A percentile compares a stretch with the other conserved stretches of the same genome.
Conservation (phyloP, 2,113 vertebrate species). For the Pundamilia nyererei region DNA sequence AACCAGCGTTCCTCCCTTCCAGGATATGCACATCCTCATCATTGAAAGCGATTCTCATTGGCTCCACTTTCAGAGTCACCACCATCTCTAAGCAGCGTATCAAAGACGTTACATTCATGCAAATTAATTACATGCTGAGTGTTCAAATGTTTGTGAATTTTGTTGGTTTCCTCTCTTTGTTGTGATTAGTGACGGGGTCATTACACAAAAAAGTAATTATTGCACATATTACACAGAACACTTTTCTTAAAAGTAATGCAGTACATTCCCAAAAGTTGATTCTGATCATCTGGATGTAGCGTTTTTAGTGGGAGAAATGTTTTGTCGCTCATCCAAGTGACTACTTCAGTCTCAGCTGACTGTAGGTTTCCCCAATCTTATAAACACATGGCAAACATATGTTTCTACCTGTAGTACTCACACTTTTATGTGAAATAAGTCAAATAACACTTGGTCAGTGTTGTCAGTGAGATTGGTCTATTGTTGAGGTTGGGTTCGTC, state of each 20-base stretch:
- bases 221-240: not conserved
- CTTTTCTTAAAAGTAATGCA: not conserved
- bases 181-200: not conserved
- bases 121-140: not conserved
- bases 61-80: not conserved
- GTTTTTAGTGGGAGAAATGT: not conserved
- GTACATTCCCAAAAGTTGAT: not conserved
- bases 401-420: not conserved
- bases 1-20: rapidly evolving
- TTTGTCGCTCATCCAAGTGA: not conserved
- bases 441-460: not conserved
- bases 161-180: not conserved
- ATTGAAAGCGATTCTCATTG: not conserved
- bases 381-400: not conserved
- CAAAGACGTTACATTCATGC: not conserved
- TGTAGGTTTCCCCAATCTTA: not conserved
- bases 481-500: not conserved
- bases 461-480: not conserved
- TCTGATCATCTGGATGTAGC: not conserved
- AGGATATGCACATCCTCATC: not conserved
- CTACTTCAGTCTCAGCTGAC: not conserved
- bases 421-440: not conserved
- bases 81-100: rapidly evolving
- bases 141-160: not conserved
- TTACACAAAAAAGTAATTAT: rapidly evolving